Conservation (phyloP, 2,888 invertebrate species). For the Mantis religiosa region DNA sequence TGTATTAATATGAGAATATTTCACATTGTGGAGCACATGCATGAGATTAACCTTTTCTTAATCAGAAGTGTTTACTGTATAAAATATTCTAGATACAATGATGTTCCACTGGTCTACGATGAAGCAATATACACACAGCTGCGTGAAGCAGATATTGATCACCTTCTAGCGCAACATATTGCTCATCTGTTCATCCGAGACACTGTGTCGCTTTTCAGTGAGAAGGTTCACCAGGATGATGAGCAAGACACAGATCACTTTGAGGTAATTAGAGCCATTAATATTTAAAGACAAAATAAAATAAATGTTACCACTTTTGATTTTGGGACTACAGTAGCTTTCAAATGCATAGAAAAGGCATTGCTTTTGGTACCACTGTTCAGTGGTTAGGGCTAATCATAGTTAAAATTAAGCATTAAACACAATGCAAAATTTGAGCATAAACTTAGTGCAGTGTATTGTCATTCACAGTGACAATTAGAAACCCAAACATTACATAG, state of each 20-base stretch:
- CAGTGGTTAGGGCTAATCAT: too few species aligned
- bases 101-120: slow-evolving; percentile 86
- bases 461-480: too few species aligned
- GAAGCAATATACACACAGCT: slow-evolving; percentile 76
- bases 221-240: slow-evolving; percentile 92
- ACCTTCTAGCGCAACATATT: slow-evolving; percentile 87
- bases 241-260: slow-evolving; percentile 94
- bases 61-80: background rate
- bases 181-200: slow-evolving; percentile 98
- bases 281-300: too few species aligned
- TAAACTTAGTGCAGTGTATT: too few species aligned
- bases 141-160: slow-evolving; percentile 85
- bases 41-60: background rate
- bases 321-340: background rate
- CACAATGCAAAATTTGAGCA: too few species aligned
- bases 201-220: slow-evolving; percentile 90
- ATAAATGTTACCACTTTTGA: too few species aligned
- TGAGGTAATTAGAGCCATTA: slow-evolving; percentile 60
- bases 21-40: background rate
- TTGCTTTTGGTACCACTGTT: background rate
- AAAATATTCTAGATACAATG: slow-evolving; percentile 68
- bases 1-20: background rate
- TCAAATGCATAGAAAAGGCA: background rate
- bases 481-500: too few species aligned
- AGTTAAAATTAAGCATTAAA: too few species aligned